Evolutionary conservation across 2,888 invertebrate species (phyloP).

Genomic region (Phaonia tiefii): DNA sequence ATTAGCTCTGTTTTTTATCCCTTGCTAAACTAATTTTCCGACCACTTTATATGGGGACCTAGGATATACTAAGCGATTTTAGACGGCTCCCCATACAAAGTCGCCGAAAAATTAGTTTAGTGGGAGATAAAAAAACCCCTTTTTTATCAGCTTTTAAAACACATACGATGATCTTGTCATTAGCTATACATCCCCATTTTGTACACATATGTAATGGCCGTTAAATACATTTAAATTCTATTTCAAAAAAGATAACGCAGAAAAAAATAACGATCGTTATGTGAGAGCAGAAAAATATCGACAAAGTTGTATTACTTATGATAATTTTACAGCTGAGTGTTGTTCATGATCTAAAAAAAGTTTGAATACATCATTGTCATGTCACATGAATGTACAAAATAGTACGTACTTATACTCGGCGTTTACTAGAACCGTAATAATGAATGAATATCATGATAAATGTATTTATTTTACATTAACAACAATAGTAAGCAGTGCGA

Average conservation of each 20-base stretch:
- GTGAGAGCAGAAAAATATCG: conserved; percentile 16
- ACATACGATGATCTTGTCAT: too few species aligned
- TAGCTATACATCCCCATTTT: too few species aligned
- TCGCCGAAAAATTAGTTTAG: too few species aligned
- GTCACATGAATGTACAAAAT: conserved; percentile 21
- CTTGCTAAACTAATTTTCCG: too few species aligned
- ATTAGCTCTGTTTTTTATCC: too few species aligned
- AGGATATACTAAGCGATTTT: too few species aligned
- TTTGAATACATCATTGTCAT: conserved; percentile 47
- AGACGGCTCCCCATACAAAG: too few species aligned
- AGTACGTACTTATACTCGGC: neutral
- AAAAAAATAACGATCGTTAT: conserved; percentile 8
- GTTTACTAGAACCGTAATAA: conserved; percentile 3
- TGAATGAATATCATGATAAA: conserved; percentile 19
- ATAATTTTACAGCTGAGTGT: conserved; percentile 22
- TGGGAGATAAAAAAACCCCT: too few species aligned
- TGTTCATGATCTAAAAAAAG: conserved; percentile 54
- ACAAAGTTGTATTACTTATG: conserved; percentile 19
- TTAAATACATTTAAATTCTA: conserved; percentile 34
- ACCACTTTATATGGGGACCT: too few species aligned
- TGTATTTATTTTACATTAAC: conserved; percentile 36
- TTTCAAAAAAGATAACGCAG: conserved; percentile 1
- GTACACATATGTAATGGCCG: conserved; percentile 15
- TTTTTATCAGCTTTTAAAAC: too few species aligned
- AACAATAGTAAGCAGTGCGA: conserved; percentile 24